A percentile compares a stretch with the other conserved stretches of the same genome.
Conservation (phyloP, 2,113 vertebrate genomes). For the Melanostigma gelatinosum region DNA sequence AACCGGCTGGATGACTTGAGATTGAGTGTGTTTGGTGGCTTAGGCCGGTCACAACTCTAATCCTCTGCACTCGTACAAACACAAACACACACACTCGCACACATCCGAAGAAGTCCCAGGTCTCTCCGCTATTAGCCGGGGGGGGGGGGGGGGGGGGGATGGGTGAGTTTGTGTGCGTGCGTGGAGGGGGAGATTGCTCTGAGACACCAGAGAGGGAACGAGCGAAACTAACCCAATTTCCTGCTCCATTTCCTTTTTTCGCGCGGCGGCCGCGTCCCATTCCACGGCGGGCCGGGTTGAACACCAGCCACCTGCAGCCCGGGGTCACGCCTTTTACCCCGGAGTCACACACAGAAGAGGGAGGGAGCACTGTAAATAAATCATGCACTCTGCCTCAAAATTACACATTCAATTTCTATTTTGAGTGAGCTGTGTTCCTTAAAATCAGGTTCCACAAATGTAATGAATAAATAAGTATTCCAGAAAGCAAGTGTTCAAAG, state of each 20-base stretch:
- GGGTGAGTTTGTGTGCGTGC: constrained; percentile 21
- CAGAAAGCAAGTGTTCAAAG: neutral
- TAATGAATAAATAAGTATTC: neutral
- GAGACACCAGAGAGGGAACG: constrained; percentile 74
- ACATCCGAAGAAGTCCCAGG: constrained; percentile 63
- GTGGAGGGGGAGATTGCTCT: constrained; percentile 63
- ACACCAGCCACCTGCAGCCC: constrained; percentile 67
- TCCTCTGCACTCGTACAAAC: constrained; percentile 72
- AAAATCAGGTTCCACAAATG: neutral
- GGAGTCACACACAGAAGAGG: constrained; percentile 46
- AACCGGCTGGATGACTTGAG: constrained; percentile 83
- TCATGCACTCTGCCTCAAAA: constrained; percentile 42
- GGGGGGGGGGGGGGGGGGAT: constrained; percentile 31
- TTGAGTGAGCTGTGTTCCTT: neutral
- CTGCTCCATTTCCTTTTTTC: constrained; percentile 84
- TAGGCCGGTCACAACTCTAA: constrained; percentile 71
- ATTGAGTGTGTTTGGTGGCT: constrained; percentile 80
- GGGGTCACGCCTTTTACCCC: constrained; percentile 75
- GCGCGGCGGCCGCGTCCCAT: constrained; percentile 67
- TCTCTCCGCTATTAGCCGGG: constrained; percentile 66
- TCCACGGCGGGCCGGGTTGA: constrained; percentile 68
- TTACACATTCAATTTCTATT: constrained; percentile 45
- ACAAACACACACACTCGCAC: constrained; percentile 56
- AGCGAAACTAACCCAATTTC: constrained; percentile 83
- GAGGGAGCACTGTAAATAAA: constrained; percentile 62